Evolutionary conservation across 2,113 vertebrate species (phyloP).

Genomic region (Platycercus adscitus): DNA sequence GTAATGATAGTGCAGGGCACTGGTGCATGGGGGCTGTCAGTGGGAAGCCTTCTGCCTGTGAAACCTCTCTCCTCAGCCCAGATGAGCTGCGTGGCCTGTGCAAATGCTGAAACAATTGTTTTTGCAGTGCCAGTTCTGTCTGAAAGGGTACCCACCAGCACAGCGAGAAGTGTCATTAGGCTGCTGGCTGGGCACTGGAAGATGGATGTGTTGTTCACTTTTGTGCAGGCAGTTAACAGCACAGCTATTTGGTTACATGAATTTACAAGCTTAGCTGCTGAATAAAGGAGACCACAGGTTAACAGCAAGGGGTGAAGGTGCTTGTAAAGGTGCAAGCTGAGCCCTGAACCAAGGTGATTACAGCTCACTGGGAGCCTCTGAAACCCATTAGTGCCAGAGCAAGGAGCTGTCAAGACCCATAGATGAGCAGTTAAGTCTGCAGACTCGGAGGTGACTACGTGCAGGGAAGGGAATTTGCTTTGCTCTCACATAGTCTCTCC

Average conservation of each 20-base stretch:
- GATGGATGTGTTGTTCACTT: conserved; percentile 67
- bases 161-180: conserved; percentile 10
- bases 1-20: neutral
- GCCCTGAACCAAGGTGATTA: conserved; percentile 56
- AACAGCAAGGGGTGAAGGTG: conserved; percentile 60
- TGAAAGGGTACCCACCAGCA: conserved; percentile 8
- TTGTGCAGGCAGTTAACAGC: conserved; percentile 44
- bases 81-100: neutral
- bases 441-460: neutral
- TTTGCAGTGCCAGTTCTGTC: conserved; percentile 26
- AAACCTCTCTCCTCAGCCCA: neutral
- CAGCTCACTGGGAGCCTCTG: conserved; percentile 39
- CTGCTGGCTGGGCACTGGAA: conserved; percentile 52
- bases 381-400: conserved; percentile 54
- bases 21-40: accelerated
- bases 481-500: neutral
- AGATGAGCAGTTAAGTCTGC: conserved; percentile 50
- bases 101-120: neutral
- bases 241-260: conserved; percentile 65
- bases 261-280: conserved; percentile 58
- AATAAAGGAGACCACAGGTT: conserved; percentile 45
- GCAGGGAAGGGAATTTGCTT: conserved; percentile 16
- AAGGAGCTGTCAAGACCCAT: conserved; percentile 51
- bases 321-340: conserved; percentile 65
- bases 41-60: neutral